These are phyloP conservation scores for Andrena praecox DNA, from an alignment of 2,888 invertebrate species.

Conservation along the genomic window DNA sequence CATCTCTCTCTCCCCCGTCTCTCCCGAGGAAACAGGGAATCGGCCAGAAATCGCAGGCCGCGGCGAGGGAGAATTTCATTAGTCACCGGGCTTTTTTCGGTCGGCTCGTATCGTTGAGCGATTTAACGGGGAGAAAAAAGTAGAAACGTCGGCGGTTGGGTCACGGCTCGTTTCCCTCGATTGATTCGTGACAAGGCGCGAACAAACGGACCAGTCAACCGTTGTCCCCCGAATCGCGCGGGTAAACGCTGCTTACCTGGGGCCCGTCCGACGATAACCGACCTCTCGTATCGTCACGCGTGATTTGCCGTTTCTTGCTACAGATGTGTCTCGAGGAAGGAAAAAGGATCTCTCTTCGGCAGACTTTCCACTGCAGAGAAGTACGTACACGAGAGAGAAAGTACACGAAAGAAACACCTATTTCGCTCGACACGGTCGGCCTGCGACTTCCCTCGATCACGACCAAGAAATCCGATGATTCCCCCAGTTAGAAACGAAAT, in stretches of 20 bases:
- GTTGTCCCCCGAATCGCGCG: slow-evolving; percentile 47
- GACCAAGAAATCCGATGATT: background rate
- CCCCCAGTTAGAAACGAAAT: slow-evolving; percentile 4
- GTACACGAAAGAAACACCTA: background rate
- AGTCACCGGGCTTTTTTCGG: slow-evolving; percentile 54
- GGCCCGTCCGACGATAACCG: slow-evolving; percentile 32
- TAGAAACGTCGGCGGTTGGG: slow-evolving; percentile 47
- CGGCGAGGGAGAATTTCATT: slow-evolving; percentile 55
- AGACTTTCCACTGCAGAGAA: background rate
- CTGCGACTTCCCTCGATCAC: background rate
- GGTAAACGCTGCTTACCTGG: slow-evolving; percentile 42
- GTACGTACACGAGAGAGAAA: background rate
- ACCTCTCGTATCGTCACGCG: slow-evolving; percentile 26
- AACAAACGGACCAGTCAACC: slow-evolving; percentile 54
- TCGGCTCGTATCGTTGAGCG: slow-evolving; percentile 42
- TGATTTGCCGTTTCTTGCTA: slow-evolving; percentile 12
- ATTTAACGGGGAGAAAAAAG: slow-evolving; percentile 53
- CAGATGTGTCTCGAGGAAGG: background rate
- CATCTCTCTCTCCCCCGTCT: background rate
- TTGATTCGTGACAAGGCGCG: slow-evolving; percentile 62
- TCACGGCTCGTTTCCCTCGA: slow-evolving; percentile 67
- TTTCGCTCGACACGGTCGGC: background rate
- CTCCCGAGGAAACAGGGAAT: background rate
- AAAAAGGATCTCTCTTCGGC: background rate
- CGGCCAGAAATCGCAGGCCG: slow-evolving; percentile 21